Conservation (phyloP, 2,888 invertebrate genomes). For the Acanthococcus lagerstroemiae region DNA sequence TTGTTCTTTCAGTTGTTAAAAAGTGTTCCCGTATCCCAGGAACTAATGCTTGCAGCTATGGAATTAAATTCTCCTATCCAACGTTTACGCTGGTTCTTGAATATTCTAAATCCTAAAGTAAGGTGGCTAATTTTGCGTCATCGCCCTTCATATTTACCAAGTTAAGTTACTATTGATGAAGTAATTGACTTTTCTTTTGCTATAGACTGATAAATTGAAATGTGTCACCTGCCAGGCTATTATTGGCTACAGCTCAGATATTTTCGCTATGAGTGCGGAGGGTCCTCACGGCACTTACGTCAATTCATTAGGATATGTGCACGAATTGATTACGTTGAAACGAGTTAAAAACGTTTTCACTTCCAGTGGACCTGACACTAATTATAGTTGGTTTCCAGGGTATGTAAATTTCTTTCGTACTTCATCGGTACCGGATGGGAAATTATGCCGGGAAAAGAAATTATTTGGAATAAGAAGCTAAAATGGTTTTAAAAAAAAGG, state of each 20-base stretch:
- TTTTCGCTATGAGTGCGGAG: constrained; percentile 71
- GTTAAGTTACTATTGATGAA: no score
- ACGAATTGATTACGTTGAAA: constrained; percentile 65
- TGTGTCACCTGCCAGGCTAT: constrained; percentile 48
- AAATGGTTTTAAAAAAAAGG: no score
- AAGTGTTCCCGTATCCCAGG: constrained; percentile 10
- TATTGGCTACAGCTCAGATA: constrained; percentile 55
- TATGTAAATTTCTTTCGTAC: constrained; percentile 41
- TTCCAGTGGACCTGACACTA: constrained; percentile 49
- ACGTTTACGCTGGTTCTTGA: constrained; percentile 14
- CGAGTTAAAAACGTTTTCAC: constrained; percentile 45
- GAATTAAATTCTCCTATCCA: constrained; percentile 16
- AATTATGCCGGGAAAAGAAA: no score
- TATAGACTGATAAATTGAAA: constrained; percentile 45
- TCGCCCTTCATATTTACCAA: neutral
- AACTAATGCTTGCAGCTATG: constrained; percentile 17
- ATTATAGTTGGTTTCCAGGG: constrained; percentile 80
- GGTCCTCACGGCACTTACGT: constrained; percentile 72
- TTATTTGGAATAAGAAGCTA: no score
- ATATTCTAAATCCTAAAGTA: constrained; percentile 20
- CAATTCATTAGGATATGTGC: constrained; percentile 67
- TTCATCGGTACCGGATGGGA: no score
- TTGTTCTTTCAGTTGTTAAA: constrained; percentile 19
- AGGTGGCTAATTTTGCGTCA: neutral
- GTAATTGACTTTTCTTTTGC: constrained; percentile 36